These are phyloP conservation scores for Pyrocoelia pectoralis DNA, from an alignment of 2,888 invertebrate species.

Conservation along the genomic window DNA sequence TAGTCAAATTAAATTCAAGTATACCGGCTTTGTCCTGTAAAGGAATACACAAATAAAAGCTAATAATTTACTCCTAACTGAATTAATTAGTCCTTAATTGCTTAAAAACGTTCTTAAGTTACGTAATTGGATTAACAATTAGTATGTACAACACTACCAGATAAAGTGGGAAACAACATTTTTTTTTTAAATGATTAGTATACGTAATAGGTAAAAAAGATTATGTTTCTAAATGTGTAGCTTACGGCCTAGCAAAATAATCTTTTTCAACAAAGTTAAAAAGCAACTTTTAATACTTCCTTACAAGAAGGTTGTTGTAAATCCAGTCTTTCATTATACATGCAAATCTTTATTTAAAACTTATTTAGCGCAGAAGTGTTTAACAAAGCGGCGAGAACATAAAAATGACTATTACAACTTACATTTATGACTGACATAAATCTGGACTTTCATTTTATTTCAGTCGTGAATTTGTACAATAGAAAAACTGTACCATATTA, in stretches of 20 bases:
- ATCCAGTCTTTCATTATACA: slow-evolving; percentile 32
- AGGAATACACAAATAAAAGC: background rate
- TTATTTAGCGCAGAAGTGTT: slow-evolving; percentile 32
- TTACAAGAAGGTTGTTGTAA: slow-evolving; percentile 22
- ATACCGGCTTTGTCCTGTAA: background rate
- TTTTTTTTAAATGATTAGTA: background rate
- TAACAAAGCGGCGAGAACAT: slow-evolving; percentile 29
- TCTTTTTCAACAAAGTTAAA: slow-evolving; percentile 4
- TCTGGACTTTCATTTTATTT: slow-evolving; percentile 26
- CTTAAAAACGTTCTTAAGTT: slow-evolving; percentile 20
- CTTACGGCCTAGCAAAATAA: background rate
- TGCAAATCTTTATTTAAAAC: slow-evolving; percentile 38
- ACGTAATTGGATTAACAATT: slow-evolving; percentile 22
- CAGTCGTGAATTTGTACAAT: slow-evolving; percentile 20
- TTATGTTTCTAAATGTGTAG: background rate
- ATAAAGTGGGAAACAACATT: too few species aligned
- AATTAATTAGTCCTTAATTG: slow-evolving; percentile 28
- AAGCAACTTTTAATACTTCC: slow-evolving; percentile 15
- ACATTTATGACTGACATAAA: slow-evolving; percentile 34
- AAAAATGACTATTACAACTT: slow-evolving; percentile 32
- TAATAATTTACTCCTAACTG: slow-evolving; percentile 14
- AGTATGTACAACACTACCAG: slow-evolving; percentile 1
- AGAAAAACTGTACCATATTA: slow-evolving; percentile 19
- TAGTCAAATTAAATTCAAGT: background rate
- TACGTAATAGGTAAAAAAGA: background rate